Evolutionary conservation across 30 jellyfish, hydroid and myxozoan species (phyloP).

Genomic region (Pelagia noctiluca): DNA sequence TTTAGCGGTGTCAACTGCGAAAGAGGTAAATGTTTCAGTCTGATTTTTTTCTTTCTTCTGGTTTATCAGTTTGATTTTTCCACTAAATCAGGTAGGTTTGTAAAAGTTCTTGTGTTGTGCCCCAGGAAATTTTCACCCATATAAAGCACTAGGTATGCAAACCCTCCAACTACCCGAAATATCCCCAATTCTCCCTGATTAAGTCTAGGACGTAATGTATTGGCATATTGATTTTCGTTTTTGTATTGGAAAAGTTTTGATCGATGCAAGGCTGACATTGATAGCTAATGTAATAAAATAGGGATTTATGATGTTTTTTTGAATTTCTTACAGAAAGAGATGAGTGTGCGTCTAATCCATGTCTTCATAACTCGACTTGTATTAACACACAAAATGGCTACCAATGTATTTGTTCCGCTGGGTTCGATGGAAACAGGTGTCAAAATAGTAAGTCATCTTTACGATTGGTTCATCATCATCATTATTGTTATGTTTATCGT

Average conservation of each 20-base stretch:
- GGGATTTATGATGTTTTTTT: not conserved
- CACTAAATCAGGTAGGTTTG: too few species aligned
- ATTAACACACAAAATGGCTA: constrained; percentile 78
- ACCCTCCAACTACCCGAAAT: too few species aligned
- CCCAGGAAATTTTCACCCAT: too few species aligned
- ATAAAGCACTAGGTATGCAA: too few species aligned
- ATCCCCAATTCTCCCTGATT: too few species aligned
- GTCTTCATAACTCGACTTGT: constrained; percentile 80
- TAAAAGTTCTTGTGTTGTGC: too few species aligned
- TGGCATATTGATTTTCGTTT: too few species aligned
- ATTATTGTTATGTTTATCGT: too few species aligned
- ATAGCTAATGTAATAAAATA: not conserved
- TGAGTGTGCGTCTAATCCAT: constrained; percentile 77
- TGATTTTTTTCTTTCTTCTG: not conserved
- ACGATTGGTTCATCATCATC: too few species aligned
- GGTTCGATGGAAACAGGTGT: constrained; percentile 80
- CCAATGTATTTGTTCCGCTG: constrained; percentile 87
- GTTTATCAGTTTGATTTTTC: not conserved
- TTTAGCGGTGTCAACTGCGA: constrained; percentile 75
- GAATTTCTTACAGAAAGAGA: constrained; percentile 51
- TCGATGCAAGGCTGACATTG: too few species aligned
- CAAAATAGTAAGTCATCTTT: constrained; percentile 65
- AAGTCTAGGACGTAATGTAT: too few species aligned
- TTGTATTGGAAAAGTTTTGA: too few species aligned
- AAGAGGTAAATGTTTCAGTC: constrained; percentile 45